Base-by-base conservation (phyloP, 2,888 invertebrate species). In the Amblyteles armatorius region DNA sequence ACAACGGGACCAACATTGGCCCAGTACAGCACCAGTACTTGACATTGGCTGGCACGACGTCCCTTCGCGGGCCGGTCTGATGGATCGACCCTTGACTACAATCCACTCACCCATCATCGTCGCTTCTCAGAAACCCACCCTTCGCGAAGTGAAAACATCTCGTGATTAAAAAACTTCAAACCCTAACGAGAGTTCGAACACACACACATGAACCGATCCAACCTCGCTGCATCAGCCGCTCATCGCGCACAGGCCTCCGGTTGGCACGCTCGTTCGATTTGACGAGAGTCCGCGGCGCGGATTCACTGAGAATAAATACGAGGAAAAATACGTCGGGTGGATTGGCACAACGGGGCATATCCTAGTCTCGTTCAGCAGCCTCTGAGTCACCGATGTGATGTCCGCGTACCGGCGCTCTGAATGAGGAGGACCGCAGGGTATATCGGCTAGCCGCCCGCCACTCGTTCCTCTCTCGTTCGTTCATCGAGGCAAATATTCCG, bases 371-470 rank as follows among this genome's bases (percentile, higher is more conserved):
- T 55, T 9, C 22, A 19, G 3, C 11, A 26, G 57, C 52, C 13
- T 60, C 63, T 33, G 19, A 52, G 68, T 63, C 68, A 60, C 33
- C 57, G 60, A 69, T 60, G 60, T 55, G 40, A 63, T 57, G 69
- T 26, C 69, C 63, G 22, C 63, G 57, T 22, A 7, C 22, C 48
- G 11, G 48, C n/a, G 48, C 63, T 68, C 68, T 73, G 73, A 78
- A 84, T 57, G 73, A 81, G 81, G 44, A 67, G 73, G 44, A 77
- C 72, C 67, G 33, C 65, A 48, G 22, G 55, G 48, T 50, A 73
- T 81, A 60, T 68, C 79, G 55, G 84, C 79, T 79, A 71, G 74
- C 60, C 57, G 79, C 72, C 55, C 44, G 74, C 74, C 76, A 74
- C 74, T 83, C 80, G 77, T 76, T 52, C 57, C 78, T 80, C 67